Conservation (phyloP, 2,797 vertebrate genomes). For the Coreius guichenoti region DNA sequence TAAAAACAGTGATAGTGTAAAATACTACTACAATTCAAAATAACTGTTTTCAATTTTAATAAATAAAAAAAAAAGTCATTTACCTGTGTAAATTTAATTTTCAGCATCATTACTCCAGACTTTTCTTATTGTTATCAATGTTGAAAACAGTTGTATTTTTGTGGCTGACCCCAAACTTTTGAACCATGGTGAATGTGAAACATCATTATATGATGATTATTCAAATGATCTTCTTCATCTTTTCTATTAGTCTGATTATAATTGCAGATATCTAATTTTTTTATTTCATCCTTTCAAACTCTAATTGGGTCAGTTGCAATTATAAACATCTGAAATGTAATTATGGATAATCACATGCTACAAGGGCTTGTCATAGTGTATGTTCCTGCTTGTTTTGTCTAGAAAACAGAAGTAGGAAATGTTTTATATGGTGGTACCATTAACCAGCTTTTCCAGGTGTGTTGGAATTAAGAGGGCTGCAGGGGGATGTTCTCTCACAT, state of each 20-base stretch:
- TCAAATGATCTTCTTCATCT: constrained; percentile 1
- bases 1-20: no score
- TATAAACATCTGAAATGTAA: neutral
- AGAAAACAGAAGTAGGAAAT: constrained; percentile 6
- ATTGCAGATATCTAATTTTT: neutral
- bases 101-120: neutral
- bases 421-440: constrained; percentile 30
- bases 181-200: neutral
- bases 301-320: neutral
- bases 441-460: constrained; percentile 23
- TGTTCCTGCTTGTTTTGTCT: constrained; percentile 11
- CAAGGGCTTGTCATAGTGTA: neutral
- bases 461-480: neutral
- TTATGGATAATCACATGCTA: neutral
- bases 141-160: neutral
- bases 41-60: neutral
- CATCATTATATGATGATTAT: neutral
- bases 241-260: neutral
- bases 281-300: neutral
- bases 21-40: neutral
- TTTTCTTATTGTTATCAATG: neutral
- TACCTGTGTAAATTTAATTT: neutral
- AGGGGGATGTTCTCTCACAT: neutral
- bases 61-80: neutral
- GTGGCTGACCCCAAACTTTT: neutral